Conservation (phyloP, 1,140 invertebrate genomes). For the Drosophila persimilis region DNA sequence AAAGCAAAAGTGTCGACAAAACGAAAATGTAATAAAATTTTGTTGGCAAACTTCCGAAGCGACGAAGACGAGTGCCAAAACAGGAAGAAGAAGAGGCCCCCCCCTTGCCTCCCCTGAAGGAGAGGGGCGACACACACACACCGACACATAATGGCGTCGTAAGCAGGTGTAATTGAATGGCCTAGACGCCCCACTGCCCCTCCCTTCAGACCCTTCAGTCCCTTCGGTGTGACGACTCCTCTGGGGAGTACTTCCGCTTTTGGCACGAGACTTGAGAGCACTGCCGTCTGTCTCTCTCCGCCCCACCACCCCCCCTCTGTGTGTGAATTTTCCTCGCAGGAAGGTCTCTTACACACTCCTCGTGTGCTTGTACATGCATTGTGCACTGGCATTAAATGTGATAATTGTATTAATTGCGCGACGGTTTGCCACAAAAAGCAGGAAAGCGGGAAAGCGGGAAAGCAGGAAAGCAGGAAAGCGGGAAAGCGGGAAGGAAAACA, state of each 20-base stretch:
- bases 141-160: conserved; percentile 28
- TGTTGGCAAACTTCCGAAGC: conserved; percentile 70
- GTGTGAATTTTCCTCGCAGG: conserved; percentile 35
- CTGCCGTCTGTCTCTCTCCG: conserved; percentile 7
- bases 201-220: too few species aligned
- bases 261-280: conserved; percentile 58
- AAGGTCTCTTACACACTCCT: conserved; percentile 28
- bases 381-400: conserved; percentile 65
- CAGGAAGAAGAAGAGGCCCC: background rate
- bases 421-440: conserved; percentile 35
- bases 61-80: conserved; percentile 38
- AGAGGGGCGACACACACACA: conserved; percentile 24
- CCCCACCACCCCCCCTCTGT: conserved; percentile 1
- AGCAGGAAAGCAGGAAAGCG: too few species aligned
- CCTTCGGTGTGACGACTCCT: conserved; percentile 6
- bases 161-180: conserved; percentile 80
- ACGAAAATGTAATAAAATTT: conserved; percentile 78
- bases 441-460: conserved; percentile 18
- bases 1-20: conserved; percentile 69
- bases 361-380: conserved; percentile 40
- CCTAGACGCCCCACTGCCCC: conserved; percentile 20
- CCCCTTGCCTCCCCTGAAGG: too few species aligned
- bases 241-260: conserved; percentile 53
- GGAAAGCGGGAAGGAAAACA: conserved; percentile 41
- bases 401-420: conserved; percentile 74